A percentile compares a stretch with the other conserved stretches of the same genome.
Conservation (phyloP, 2,888 invertebrate genomes). For the Parthenolecanium corni region DNA sequence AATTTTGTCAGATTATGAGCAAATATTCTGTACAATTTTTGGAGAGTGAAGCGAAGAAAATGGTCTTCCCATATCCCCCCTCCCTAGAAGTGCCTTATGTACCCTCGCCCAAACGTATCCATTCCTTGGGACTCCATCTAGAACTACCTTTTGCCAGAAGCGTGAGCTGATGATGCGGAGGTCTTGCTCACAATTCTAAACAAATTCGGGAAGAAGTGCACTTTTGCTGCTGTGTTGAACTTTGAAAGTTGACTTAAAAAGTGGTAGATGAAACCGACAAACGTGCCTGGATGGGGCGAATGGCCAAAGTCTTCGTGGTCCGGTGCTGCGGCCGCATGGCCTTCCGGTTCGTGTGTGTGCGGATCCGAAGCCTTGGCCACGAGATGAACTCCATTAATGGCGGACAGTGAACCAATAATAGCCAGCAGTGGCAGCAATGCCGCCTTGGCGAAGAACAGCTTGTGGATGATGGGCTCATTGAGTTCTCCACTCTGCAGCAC, state of each 20-base stretch:
- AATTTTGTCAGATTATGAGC: too few species aligned
- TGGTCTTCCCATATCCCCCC: too few species aligned
- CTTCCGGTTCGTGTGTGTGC: constrained; percentile 1
- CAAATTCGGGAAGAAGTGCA: constrained; percentile 22
- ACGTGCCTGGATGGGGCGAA: background rate
- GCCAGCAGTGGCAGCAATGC: constrained; percentile 24
- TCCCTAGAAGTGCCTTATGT: too few species aligned
- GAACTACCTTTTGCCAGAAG: too few species aligned
- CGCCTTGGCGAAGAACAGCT: constrained; percentile 21
- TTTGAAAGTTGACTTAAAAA: constrained; percentile 14
- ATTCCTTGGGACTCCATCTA: too few species aligned
- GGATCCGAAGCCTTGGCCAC: constrained; percentile 24
- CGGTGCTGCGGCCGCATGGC: background rate
- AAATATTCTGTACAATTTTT: too few species aligned
- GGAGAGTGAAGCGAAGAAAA: too few species aligned
- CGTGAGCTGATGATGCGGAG: constrained; percentile 16
- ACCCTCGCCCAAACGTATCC: too few species aligned
- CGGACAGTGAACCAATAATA: constrained; percentile 22
- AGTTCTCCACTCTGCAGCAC: constrained; percentile 18
- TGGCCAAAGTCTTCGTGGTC: background rate
- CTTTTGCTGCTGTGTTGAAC: constrained; percentile 25
- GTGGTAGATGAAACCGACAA: constrained; percentile 16
- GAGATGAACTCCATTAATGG: constrained; percentile 17
- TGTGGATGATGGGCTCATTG: constrained; percentile 26
- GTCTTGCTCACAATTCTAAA: constrained; percentile 10